These are phyloP conservation scores for Sus scrofa DNA, from an alignment of 2,113 vertebrate genomes.

Conservation along the genomic window T2T-Sscrofa CM000812.6:204750001-204750500, in stretches of 20 bases:
- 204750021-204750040: neutral
- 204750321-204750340: neutral
- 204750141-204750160: neutral
- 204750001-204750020: neutral
- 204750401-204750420: neutral
- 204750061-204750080: neutral
- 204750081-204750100: neutral
- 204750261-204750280: neutral
- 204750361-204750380: neutral
- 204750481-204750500: neutral
- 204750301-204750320: neutral
- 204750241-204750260: neutral
- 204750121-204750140: neutral
- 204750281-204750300: neutral
- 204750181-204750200: neutral
- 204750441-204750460: neutral
- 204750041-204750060: neutral
- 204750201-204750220: neutral
- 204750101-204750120: neutral
- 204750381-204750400: neutral
- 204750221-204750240: neutral
- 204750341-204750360: neutral
- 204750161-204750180: neutral
- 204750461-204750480: neutral
- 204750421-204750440: neutral